phyloP scores from a whole-genome alignment of 2,797 vertebrate species.

The Chrosomus eos region DNA sequence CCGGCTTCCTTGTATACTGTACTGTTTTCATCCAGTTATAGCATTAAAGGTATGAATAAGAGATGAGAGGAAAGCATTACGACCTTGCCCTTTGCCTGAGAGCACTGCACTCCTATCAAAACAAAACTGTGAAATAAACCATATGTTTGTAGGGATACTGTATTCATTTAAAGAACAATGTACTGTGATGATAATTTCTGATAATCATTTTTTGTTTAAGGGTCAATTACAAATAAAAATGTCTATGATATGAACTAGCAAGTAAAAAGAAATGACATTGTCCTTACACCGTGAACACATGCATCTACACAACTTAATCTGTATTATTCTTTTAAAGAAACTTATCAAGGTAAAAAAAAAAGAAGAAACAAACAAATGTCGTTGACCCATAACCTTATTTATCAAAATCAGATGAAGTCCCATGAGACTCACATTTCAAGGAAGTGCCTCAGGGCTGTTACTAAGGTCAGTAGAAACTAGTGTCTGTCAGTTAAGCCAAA shows the following conservation, averaged over 20 bases:
- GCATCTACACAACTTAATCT: too few species aligned
- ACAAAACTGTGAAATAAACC: slow-evolving; percentile 9
- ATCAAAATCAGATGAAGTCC: neutral
- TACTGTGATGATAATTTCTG: neutral
- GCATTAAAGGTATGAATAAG: slow-evolving; percentile 70
- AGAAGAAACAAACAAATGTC: neutral
- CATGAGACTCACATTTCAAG: neutral
- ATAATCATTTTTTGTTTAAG: neutral
- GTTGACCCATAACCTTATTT: neutral
- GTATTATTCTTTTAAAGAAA: too few species aligned
- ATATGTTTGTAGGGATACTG: neutral
- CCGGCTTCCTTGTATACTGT: slow-evolving; percentile 7
- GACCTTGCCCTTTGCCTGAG: slow-evolving; percentile 40
- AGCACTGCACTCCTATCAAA: slow-evolving; percentile 21
- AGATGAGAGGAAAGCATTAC: slow-evolving; percentile 61
- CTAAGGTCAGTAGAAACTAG: neutral
- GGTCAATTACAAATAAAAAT: neutral
- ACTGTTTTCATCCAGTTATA: slow-evolving; percentile 58
- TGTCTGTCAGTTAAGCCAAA: slow-evolving; percentile 41
- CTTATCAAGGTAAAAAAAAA: too few species aligned
- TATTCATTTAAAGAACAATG: neutral
- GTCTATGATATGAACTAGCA: neutral
- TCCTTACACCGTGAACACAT: too few species aligned
- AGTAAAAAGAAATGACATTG: neutral
- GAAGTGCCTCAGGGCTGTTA: neutral